Evolutionary conservation across 2,113 vertebrate genomes (phyloP).

Genomic region (Hippocampus comes): DNA sequence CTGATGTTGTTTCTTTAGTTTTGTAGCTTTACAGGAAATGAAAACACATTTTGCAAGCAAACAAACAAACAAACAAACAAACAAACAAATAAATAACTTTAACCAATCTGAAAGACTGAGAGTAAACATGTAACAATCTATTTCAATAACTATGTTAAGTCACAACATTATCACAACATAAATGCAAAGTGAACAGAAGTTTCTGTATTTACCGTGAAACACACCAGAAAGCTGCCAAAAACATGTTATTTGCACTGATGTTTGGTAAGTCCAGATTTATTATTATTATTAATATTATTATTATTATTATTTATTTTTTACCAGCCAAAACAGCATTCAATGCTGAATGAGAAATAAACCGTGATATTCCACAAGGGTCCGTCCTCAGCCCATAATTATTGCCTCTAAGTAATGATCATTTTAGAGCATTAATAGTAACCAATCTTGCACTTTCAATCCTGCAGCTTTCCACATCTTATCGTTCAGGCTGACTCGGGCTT

Average conservation of each 20-base stretch:
- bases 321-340: not conserved
- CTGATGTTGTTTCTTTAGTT: not conserved
- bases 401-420: not conserved
- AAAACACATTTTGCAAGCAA: not conserved
- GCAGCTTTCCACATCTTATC: not conserved
- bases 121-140: not conserved
- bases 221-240: not conserved
- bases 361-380: not conserved
- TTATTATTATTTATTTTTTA: not conserved
- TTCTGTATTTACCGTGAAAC: not conserved
- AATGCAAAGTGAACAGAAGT: not conserved
- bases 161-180: not conserved
- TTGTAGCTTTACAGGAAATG: not conserved
- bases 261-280: not conserved
- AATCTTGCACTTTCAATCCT: not conserved
- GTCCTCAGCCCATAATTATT: not conserved
- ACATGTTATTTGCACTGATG: too few species aligned
- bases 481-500: not conserved
- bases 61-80: not conserved
- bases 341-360: not conserved
- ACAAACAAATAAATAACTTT: not conserved
- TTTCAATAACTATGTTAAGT: not conserved
- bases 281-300: not conserved
- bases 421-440: not conserved
- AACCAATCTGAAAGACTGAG: not conserved